A percentile compares a stretch with the other conserved stretches of the same genome.
phyloP scores from a whole-genome alignment of 2,113 vertebrate genomes.

The Rhegmatorhina hoffmannsi region DNA sequence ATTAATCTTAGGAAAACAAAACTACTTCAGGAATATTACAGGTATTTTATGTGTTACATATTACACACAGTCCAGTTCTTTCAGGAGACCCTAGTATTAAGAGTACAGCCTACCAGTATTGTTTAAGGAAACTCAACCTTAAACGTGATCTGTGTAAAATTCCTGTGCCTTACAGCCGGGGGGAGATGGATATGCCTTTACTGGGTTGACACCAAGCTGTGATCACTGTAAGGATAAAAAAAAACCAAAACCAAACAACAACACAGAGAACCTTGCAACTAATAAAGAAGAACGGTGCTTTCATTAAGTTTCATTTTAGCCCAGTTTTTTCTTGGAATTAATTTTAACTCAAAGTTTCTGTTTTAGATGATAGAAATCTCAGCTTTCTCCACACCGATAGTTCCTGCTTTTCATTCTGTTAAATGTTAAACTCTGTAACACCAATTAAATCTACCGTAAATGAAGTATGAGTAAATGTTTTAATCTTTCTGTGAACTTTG shows the following conservation, averaged over 20 bases:
- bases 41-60: background rate
- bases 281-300: slow-evolving; percentile 54
- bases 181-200: background rate
- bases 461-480: slow-evolving; percentile 8
- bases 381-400: slow-evolving; percentile 58
- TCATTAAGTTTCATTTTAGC: slow-evolving; percentile 53
- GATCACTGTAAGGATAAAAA: background rate
- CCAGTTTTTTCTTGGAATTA: slow-evolving; percentile 66
- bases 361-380: slow-evolving; percentile 53
- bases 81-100: background rate
- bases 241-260: background rate
- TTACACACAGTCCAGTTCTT: background rate
- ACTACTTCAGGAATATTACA: background rate
- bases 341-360: slow-evolving; percentile 65
- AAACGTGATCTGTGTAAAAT: background rate
- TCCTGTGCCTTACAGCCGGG: rapidly evolving
- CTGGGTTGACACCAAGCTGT: slow-evolving; percentile 40
- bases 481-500: slow-evolving; percentile 51
- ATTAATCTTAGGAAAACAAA: slow-evolving; percentile 2
- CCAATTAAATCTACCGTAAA: background rate
- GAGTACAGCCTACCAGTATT: background rate
- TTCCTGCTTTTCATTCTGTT: slow-evolving; percentile 56
- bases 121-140: background rate
- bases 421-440: slow-evolving; percentile 20
- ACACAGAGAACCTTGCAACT: background rate